These are phyloP conservation scores for Papilio dardanus DNA, from an alignment of 1,140 invertebrate species.

Conservation along the genomic window DNA sequence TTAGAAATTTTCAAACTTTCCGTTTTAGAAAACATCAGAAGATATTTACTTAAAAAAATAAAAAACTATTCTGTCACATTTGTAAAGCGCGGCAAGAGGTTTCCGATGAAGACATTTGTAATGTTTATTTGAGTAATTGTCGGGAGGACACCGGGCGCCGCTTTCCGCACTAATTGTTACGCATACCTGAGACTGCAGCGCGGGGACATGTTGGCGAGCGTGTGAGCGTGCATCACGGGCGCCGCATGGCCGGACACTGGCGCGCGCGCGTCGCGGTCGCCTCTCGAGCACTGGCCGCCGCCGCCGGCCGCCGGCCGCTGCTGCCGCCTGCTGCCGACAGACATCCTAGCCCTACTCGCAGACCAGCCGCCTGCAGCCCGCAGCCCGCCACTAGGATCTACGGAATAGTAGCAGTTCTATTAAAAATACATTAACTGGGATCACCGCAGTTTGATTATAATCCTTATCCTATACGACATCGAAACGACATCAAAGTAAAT, in stretches of 20 bases:
- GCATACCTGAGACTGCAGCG: constrained; percentile 59
- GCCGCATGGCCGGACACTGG: constrained; percentile 47
- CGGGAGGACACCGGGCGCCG: constrained; percentile 31
- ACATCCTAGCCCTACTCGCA: not conserved
- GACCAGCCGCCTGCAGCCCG: not conserved
- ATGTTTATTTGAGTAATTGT: not conserved
- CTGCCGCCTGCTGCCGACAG: constrained; percentile 24
- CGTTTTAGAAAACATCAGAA: not conserved
- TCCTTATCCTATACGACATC: not conserved
- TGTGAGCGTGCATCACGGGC: constrained; percentile 43
- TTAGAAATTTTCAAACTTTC: constrained; percentile 33
- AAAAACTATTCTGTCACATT: not conserved
- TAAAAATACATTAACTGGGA: constrained; percentile 15
- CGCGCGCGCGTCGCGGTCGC: constrained; percentile 51
- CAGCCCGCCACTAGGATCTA: not conserved
- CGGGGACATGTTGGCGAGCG: constrained; percentile 55
- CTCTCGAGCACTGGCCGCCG: constrained; percentile 45
- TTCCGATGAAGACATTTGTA: constrained; percentile 21
- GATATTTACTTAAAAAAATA: not conserved
- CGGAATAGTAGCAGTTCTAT: too few relatives aligned
- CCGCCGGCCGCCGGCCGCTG: constrained; percentile 43
- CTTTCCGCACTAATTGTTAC: constrained; percentile 49
- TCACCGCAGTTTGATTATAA: not conserved
- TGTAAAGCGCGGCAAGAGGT: constrained; percentile 23
- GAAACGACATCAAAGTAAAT: not conserved